These are phyloP conservation scores for Xylocampa areola DNA, from an alignment of 2,888 invertebrate species.

Conservation along the genomic window DNA sequence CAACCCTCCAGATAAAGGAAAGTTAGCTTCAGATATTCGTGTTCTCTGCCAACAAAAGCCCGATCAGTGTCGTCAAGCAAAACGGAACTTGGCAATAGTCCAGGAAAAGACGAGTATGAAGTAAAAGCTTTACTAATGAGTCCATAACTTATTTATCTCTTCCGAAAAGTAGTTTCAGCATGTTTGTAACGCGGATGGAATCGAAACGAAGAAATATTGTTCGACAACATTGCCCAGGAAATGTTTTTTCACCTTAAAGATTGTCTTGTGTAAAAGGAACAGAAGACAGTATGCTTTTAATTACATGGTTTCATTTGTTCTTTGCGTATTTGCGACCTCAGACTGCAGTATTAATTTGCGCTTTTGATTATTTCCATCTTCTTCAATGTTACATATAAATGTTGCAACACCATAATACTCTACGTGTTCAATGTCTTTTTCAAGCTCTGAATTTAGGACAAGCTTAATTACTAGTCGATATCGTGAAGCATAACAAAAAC, in stretches of 20 bases:
- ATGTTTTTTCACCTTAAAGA: too few relatives aligned
- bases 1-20: slow-evolving; percentile 11
- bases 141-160: slow-evolving; percentile 36
- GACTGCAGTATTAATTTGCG: too few relatives aligned
- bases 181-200: slow-evolving; percentile 3
- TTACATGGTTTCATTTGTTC: too few relatives aligned
- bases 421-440: background rate
- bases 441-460: slow-evolving; percentile 14
- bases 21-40: too few relatives aligned
- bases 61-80: slow-evolving; percentile 28
- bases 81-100: slow-evolving; percentile 30
- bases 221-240: too few relatives aligned
- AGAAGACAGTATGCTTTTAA: too few relatives aligned
- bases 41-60: slow-evolving; percentile 40
- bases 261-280: too few relatives aligned
- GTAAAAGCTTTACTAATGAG: slow-evolving; percentile 29
- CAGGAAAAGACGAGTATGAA: slow-evolving; percentile 30
- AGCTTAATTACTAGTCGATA: slow-evolving; percentile 18
- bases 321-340: too few relatives aligned
- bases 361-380: too few relatives aligned
- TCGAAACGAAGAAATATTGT: slow-evolving; percentile 1
- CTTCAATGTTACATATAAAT: too few relatives aligned
- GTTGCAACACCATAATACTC: too few relatives aligned
- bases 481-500: slow-evolving; percentile 26
- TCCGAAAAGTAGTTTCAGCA: slow-evolving; percentile 13